Percentiles rank a stretch among this genome's conserved stretches.
These are phyloP conservation scores for Branchinecta lynchi DNA, from an alignment of 1,140 invertebrate genomes.

Conservation along the genomic window DNA sequence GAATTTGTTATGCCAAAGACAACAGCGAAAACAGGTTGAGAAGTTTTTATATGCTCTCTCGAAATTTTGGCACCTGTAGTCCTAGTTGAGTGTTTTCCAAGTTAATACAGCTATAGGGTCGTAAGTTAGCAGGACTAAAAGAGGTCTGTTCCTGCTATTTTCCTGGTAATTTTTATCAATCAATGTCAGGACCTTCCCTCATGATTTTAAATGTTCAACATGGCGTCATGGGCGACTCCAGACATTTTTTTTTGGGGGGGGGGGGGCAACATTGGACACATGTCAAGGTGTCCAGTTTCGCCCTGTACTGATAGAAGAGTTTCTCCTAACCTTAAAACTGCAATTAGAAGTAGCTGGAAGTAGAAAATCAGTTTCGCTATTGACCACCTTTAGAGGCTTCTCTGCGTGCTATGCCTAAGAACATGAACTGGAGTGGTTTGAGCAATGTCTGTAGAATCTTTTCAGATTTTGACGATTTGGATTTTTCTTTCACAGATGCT, in stretches of 20 bases:
- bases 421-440: neutral
- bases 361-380: neutral
- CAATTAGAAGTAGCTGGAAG: neutral
- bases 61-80: conserved; percentile 1
- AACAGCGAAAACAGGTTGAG: too few relatives aligned
- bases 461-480: neutral
- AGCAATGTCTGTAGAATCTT: neutral
- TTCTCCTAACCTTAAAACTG: neutral
- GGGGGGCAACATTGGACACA: neutral
- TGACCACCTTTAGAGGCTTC: neutral
- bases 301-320: neutral
- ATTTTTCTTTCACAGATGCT: conserved; percentile 2
- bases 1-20: neutral
- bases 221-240: neutral
- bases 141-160: conserved; percentile 5
- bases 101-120: neutral
- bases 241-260: too few relatives aligned
- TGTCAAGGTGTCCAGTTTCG: neutral
- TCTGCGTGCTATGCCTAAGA: neutral
- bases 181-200: neutral
- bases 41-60: neutral
- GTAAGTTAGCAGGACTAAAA: conserved; percentile 9
- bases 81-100: conserved; percentile 5
- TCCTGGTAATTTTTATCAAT: conserved; percentile 1
- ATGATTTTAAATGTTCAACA: neutral